Evolutionary conservation across 1,140 invertebrate genomes (phyloP), one percentile per base, ranked within the genome.

Genomic region (Drosophila setifemur): DNA sequence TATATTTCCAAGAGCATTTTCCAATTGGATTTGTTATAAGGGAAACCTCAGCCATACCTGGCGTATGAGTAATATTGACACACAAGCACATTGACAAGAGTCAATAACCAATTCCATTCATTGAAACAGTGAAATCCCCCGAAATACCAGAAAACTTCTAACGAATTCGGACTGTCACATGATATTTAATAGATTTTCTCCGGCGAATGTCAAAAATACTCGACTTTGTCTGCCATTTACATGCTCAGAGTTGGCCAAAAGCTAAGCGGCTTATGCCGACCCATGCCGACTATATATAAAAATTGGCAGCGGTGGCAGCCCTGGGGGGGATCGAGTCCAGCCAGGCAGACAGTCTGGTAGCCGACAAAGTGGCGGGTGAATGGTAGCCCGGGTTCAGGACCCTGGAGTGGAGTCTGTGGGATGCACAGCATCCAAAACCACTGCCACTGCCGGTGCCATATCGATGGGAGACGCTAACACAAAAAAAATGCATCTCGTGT

Each of bases 191-290:
- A 63, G 39, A 69, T 49, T 42, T n/a, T 39, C 11, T 14, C 9
- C 6, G 9, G 4, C 11, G 31, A 50, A 66, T 57, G 25, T 9
- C 14, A 40, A 48, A 73, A 44, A 49, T 43, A 21, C 14, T 23
- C 35, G 39, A 54, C 64, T 52, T 45, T 35, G 69, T 12, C 49
- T 43, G 67, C 37, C 76, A 64, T 71, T 75, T 74, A 81, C 73
- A 76, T 81, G 63, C 47, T 68, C 26, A 73, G 68, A 77, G 78
- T 83, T 78, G 45, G 31, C 57, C 43, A 79, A 85, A 74, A 71
- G 70, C 79, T 83, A 83, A 85, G 79, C 79, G 45, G 79, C 79
- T 83, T 83, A 83, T 18, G 6, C 14, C 6, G 14, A 16, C 16
- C 33, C 33, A n/a, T n/a, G n/a, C n/a, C n/a, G n/a, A n/a, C n/a